These are phyloP conservation scores for Sebastiscus tertius DNA, from an alignment of 2,797 vertebrate species.

Conservation along the genomic window DNA sequence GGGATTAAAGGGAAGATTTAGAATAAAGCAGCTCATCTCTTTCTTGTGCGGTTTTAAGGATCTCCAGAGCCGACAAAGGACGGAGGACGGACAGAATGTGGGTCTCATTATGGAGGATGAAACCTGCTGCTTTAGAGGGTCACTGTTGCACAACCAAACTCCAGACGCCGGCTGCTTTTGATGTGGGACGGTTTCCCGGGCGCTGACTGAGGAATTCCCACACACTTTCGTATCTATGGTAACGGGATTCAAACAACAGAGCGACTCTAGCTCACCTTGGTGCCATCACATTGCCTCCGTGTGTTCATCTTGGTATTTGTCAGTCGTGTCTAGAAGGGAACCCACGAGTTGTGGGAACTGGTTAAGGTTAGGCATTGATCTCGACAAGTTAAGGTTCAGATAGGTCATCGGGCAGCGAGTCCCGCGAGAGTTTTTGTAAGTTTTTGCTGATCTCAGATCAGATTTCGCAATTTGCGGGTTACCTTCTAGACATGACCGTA, in stretches of 20 bases:
- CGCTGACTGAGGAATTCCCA: slow-evolving; percentile 33
- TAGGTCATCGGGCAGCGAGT: not conserved
- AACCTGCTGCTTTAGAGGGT: not conserved
- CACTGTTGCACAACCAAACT: not conserved
- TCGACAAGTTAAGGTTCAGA: no score
- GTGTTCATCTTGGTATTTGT: not conserved
- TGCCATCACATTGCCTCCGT: not conserved
- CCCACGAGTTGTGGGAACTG: not conserved
- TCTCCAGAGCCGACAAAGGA: not conserved
- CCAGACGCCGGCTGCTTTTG: slow-evolving; percentile 1
- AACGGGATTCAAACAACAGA: slow-evolving; percentile 6
- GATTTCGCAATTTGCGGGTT: no score
- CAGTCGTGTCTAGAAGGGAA: not conserved
- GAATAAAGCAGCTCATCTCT: not conserved
- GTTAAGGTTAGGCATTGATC: no score
- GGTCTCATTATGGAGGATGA: not conserved
- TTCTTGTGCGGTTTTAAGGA: not conserved
- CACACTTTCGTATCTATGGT: slow-evolving; percentile 28
- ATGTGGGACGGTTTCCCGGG: slow-evolving; percentile 40
- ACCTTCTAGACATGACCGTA: no score
- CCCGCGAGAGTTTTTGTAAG: no score
- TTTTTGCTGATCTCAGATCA: no score
- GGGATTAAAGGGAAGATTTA: not conserved
- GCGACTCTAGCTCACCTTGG: not conserved
- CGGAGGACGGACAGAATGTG: not conserved